phyloP scores from a whole-genome alignment of 37 sponge, comb jelly and placozoan genomes.

The Spongilla lacustris region DNA sequence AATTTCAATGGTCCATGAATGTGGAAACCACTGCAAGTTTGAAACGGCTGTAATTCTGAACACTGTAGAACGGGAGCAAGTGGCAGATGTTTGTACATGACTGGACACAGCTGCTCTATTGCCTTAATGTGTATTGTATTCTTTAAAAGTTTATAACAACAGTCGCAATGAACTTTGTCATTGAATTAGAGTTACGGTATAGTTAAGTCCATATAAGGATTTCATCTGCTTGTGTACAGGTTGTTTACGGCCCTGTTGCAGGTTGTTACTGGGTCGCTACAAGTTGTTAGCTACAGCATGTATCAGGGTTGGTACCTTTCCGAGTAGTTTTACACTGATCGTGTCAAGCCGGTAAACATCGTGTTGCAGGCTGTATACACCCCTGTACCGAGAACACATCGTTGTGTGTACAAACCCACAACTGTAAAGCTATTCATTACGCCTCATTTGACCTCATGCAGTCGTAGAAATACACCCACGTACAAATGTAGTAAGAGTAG shows the following conservation, averaged over 20 bases:
- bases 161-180: slow-evolving; percentile 1
- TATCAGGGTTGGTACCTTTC: background rate
- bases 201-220: background rate
- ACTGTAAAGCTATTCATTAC: no score
- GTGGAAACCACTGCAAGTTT: slow-evolving; percentile 23
- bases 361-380: background rate
- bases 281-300: background rate
- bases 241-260: background rate
- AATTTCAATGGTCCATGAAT: slow-evolving; percentile 28
- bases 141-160: background rate
- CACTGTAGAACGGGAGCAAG: background rate
- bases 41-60: slow-evolving; percentile 5
- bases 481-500: no score
- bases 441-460: no score
- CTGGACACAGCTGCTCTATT: background rate
- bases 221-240: background rate
- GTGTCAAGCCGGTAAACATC: background rate
- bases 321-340: background rate
- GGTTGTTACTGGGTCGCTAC: background rate
- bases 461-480: no score
- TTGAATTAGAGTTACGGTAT: background rate
- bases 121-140: slow-evolving; percentile 1
- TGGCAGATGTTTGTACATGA: background rate
- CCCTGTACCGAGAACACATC: background rate
- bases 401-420: no score